A percentile compares a stretch with the other conserved stretches of the same genome.
These are phyloP conservation scores for Poeciliopsis turneri DNA, from an alignment of 2,797 vertebrate species.

Conservation along the genomic window DNA sequence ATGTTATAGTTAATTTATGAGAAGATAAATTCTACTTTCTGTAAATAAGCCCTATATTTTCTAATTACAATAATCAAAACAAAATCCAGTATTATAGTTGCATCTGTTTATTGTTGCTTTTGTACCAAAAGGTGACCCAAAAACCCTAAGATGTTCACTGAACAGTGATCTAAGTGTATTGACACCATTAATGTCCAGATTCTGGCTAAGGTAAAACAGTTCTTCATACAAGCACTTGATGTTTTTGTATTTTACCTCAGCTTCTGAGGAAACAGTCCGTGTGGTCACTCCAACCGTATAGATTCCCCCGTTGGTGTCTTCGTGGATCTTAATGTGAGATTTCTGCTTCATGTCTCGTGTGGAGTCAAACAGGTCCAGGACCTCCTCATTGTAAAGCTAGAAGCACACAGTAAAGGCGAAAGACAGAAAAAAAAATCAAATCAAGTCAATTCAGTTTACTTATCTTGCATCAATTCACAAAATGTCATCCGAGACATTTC, in stretches of 20 bases:
- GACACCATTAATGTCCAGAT: background rate
- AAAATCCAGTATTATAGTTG: background rate
- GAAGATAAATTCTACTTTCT: background rate
- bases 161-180: background rate
- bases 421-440: background rate
- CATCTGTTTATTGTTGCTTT: background rate
- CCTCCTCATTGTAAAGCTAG: slow-evolving; percentile 97
- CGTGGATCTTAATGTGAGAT: slow-evolving; percentile 95
- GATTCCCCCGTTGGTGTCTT: slow-evolving; percentile 92
- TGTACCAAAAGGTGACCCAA: background rate
- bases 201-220: background rate
- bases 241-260: slow-evolving; percentile 82
- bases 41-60: background rate
- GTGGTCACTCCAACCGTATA: slow-evolving; percentile 97
- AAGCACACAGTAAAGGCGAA: background rate
- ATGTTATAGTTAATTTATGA: background rate
- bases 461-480: no score
- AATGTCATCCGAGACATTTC: no score
- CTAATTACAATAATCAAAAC: background rate
- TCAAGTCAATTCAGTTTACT: no score
- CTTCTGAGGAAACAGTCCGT: slow-evolving; percentile 88
- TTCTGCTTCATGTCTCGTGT: slow-evolving; percentile 92
- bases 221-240: background rate
- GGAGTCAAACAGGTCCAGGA: slow-evolving; percentile 95
- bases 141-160: background rate